phyloP scores from a whole-genome alignment of 2,888 invertebrate species.

The Limenitis camilla region DNA sequence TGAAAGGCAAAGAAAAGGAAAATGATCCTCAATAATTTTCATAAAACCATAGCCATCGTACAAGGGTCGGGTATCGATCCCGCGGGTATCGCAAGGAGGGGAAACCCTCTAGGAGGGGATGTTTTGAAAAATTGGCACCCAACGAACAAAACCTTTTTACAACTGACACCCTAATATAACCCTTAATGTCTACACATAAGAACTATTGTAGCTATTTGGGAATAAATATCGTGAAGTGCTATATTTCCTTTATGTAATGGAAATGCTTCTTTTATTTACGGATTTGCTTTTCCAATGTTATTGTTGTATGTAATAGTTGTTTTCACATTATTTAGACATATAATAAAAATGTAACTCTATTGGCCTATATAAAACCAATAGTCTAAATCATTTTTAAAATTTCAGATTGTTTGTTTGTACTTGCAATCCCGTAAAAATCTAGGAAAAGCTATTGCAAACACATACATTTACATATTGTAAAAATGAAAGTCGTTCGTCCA shows the following conservation, averaged over 20 bases:
- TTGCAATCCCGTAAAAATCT: no score
- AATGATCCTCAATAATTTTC: constrained; percentile 27
- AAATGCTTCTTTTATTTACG: constrained; percentile 7
- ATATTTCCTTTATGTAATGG: constrained; percentile 14
- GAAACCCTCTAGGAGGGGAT: constrained; percentile 53
- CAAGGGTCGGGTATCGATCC: constrained; percentile 65
- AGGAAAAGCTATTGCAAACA: no score
- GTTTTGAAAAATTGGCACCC: constrained; percentile 74
- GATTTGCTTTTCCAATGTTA: constrained; percentile 1
- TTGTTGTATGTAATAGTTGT: neutral
- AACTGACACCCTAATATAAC: constrained; percentile 23
- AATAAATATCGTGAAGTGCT: constrained; percentile 13
- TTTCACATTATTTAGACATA: neutral
- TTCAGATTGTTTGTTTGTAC: no score
- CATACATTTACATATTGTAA: neutral
- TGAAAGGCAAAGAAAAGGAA: neutral
- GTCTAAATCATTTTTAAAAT: no score
- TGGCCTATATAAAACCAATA: no score
- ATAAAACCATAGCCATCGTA: constrained; percentile 49
- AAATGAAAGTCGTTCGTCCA: no score
- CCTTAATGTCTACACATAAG: constrained; percentile 19
- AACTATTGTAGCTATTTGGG: constrained; percentile 10
- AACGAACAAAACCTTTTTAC: constrained; percentile 40
- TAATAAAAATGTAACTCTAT: no score
- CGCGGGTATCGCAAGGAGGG: constrained; percentile 62